Evolutionary conservation across 2,888 invertebrate species (phyloP).

Genomic region (Hydropsyche betteni): DNA sequence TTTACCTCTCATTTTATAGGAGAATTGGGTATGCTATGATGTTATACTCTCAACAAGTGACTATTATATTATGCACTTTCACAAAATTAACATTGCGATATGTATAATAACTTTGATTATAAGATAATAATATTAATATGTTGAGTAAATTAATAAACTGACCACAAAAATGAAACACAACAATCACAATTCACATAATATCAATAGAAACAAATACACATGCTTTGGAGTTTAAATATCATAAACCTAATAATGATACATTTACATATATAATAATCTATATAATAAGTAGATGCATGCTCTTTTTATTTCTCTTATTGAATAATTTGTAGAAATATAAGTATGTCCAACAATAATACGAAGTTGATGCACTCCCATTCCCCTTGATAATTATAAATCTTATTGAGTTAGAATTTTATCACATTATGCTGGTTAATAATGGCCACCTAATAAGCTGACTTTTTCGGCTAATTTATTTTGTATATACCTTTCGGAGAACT

Average conservation of each 20-base stretch:
- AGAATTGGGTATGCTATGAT: slow-evolving; percentile 4
- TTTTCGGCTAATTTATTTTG: slow-evolving; percentile 3
- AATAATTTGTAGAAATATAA: too few relatives aligned
- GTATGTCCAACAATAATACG: too few relatives aligned
- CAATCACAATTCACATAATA: too few relatives aligned
- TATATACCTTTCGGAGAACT: neutral
- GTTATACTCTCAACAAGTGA: neutral
- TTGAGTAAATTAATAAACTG: neutral
- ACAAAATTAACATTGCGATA: neutral
- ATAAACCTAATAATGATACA: too few relatives aligned
- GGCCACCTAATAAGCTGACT: slow-evolving; percentile 29
- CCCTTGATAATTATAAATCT: neutral
- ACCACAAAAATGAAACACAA: neutral
- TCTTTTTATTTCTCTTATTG: too few relatives aligned
- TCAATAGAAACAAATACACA: too few relatives aligned
- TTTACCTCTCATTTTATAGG: slow-evolving; percentile 14
- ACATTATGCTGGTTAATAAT: slow-evolving; percentile 26
- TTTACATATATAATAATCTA: too few relatives aligned
- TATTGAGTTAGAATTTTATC: slow-evolving; percentile 18
- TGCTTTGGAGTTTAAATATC: too few relatives aligned
- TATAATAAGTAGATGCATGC: too few relatives aligned
- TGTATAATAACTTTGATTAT: slow-evolving; percentile 10
- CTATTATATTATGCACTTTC: neutral
- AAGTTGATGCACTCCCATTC: too few relatives aligned
- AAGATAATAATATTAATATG: neutral